Conservation (phyloP, 2,888 invertebrate genomes). For the Pseudeuparius sepicola region DNA sequence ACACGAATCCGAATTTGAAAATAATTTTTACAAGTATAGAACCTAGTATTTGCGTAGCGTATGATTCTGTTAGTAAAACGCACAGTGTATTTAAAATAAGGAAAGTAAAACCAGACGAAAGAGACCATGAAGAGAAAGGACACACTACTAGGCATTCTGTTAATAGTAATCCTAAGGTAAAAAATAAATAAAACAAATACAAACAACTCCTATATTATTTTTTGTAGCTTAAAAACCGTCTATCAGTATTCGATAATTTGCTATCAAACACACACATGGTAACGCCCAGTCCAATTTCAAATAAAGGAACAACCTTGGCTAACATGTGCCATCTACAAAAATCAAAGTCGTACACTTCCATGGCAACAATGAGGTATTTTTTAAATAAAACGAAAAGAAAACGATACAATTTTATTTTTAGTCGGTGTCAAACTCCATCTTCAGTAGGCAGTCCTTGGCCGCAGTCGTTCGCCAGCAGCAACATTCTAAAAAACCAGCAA, state of each 20-base stretch:
- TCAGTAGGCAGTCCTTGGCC: slow-evolving; percentile 31
- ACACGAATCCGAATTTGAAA: slow-evolving; percentile 50
- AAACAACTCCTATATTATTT: slow-evolving; percentile 7
- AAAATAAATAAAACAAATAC: too few relatives aligned
- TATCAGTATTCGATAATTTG: slow-evolving; percentile 33
- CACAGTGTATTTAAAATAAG: slow-evolving; percentile 79
- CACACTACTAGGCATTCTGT: slow-evolving; percentile 25
- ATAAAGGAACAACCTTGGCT: slow-evolving; percentile 26
- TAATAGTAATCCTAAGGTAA: not conserved
- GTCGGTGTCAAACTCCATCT: slow-evolving; percentile 43
- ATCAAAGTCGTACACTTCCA: slow-evolving; percentile 43
- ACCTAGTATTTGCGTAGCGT: slow-evolving; percentile 74
- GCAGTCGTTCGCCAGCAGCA: slow-evolving; percentile 17
- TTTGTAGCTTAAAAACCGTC: slow-evolving; percentile 31
- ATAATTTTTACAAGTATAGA: slow-evolving; percentile 68
- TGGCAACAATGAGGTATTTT: slow-evolving; percentile 42
- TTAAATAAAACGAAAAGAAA: slow-evolving; percentile 15
- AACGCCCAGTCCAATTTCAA: slow-evolving; percentile 30
- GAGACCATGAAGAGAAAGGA: slow-evolving; percentile 31
- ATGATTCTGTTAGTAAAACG: slow-evolving; percentile 62
- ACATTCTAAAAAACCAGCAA: slow-evolving; percentile 19
- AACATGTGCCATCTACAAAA: slow-evolving; percentile 26
- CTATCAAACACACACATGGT: slow-evolving; percentile 25
- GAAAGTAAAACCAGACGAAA: slow-evolving; percentile 63
- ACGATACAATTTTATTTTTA: too few relatives aligned